phyloP scores from a whole-genome alignment of 2,888 invertebrate species.

The Microdon myrmicae region DNA sequence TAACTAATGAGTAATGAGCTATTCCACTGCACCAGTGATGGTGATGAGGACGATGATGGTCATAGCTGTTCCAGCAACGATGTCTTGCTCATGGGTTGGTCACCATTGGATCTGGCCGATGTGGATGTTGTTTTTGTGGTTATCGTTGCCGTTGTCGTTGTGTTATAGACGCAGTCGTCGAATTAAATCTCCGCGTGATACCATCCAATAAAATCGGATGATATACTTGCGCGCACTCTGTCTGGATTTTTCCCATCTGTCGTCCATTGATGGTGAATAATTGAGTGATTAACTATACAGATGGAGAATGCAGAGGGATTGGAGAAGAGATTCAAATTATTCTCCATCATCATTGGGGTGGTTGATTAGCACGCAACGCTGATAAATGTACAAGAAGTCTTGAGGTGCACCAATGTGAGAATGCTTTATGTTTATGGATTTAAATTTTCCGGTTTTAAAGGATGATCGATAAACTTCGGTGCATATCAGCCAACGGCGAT shows the following conservation, averaged over 20 bases:
- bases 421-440: too few relatives aligned
- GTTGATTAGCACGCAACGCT: conserved; percentile 42
- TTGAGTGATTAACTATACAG: conserved; percentile 48
- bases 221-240: conserved; percentile 37
- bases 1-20: conserved; percentile 50
- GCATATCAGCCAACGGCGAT: too few relatives aligned
- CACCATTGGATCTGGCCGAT: conserved; percentile 1
- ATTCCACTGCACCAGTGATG: conserved; percentile 21
- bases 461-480: too few relatives aligned
- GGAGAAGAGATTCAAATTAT: conserved; percentile 11
- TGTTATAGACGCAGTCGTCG: conserved; percentile 2
- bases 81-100: conserved; percentile 20
- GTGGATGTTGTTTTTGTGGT: conserved; percentile 5
- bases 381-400: too few relatives aligned
- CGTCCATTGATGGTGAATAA: conserved; percentile 50
- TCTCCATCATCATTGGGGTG: conserved; percentile 18
- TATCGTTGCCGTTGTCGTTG: conserved; percentile 1
- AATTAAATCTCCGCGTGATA: conserved; percentile 45
- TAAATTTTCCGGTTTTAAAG: too few relatives aligned
- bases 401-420: too few relatives aligned
- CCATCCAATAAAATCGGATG: conserved; percentile 50
- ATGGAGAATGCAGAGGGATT: conserved; percentile 10
- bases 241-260: conserved; percentile 47
- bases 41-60: conserved; percentile 24
- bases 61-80: conserved; percentile 14